Conservation (phyloP, 2,888 invertebrate species). For the Stenolophus ochropezus region DNA sequence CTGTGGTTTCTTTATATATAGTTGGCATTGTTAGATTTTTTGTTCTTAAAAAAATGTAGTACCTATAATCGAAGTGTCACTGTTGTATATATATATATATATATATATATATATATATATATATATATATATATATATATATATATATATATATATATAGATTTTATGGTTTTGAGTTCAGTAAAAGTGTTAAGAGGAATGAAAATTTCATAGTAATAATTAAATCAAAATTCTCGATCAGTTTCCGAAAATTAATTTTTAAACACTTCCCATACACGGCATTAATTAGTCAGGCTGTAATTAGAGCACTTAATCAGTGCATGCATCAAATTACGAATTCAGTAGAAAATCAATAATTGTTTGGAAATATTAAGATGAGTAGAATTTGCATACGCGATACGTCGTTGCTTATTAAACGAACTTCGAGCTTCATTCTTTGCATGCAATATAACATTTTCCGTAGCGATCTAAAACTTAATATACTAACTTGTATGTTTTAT, state of each 20-base stretch:
- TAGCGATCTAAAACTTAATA: conserved; percentile 23
- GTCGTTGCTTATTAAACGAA: neutral
- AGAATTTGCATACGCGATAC: neutral
- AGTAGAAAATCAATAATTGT: neutral
- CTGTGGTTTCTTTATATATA: too few relatives aligned
- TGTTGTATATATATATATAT: too few relatives aligned
- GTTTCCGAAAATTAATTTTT: neutral
- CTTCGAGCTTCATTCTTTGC: conserved; percentile 1
- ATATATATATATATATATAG: too few relatives aligned
- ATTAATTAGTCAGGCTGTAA: neutral
- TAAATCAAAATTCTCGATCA: neutral
- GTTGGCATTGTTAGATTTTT: too few relatives aligned
- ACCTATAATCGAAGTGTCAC: too few relatives aligned
- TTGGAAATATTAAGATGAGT: neutral
- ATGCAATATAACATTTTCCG: conserved; percentile 42
- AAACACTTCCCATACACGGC: neutral
- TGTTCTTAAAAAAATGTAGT: too few relatives aligned
- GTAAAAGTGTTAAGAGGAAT: too few relatives aligned
- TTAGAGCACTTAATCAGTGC: neutral
- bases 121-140: too few relatives aligned
- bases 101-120: too few relatives aligned
- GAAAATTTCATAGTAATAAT: neutral
- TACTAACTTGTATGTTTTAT: conserved; percentile 35
- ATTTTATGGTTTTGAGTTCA: too few relatives aligned
- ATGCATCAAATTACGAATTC: neutral